Evolutionary conservation across 2,797 vertebrate species (phyloP).

Genomic region (Strix occidentalis): DNA sequence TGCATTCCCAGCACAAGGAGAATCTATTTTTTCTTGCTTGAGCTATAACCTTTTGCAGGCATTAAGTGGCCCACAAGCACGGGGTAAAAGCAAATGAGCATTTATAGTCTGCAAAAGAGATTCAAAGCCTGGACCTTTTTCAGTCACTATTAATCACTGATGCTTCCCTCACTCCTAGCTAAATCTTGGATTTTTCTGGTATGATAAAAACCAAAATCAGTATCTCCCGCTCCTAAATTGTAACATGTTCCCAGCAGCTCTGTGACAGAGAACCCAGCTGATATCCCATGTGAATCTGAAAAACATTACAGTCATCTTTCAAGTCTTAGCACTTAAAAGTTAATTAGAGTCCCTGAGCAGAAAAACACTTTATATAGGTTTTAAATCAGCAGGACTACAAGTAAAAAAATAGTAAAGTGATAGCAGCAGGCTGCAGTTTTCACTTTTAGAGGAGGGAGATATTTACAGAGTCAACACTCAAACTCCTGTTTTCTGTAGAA

Average conservation of each 20-base stretch:
- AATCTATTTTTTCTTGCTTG: not conserved
- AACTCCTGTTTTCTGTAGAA: not conserved
- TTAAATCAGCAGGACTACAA: not conserved
- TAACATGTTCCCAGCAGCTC: not conserved
- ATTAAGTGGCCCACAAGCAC: not conserved
- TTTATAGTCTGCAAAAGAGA: not conserved
- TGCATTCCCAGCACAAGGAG: not conserved
- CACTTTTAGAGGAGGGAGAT: not conserved
- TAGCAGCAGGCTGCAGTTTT: not conserved
- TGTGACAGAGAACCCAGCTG: not conserved
- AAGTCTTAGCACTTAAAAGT: not conserved
- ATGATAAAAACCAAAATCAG: not conserved
- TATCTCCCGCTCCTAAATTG: not conserved
- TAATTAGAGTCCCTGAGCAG: not conserved
- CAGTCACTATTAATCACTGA: not conserved
- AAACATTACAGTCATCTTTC: not conserved
- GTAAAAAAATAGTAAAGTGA: not conserved
- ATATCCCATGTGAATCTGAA: not conserved
- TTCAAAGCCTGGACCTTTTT: not conserved
- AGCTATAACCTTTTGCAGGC: not conserved
- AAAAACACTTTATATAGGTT: not conserved
- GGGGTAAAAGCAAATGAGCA: not conserved
- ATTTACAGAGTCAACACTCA: not conserved
- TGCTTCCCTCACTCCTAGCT: not conserved
- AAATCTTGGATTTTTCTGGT: not conserved